Conservation (phyloP, 2,888 invertebrate species). For the Xylophagus ater region DNA sequence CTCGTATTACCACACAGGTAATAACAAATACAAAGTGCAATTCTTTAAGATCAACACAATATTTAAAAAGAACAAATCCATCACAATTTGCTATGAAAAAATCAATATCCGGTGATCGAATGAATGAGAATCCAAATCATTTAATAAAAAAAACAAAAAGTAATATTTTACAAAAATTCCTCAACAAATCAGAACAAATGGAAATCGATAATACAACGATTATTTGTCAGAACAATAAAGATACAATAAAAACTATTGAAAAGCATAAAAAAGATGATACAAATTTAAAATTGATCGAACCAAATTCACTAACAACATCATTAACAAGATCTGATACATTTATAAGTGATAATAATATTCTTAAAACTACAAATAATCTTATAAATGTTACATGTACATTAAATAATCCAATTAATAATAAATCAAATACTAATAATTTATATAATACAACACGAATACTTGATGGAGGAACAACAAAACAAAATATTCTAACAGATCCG, state of each 20-base stretch:
- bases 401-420: too few relatives aligned
- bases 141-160: constrained; percentile 30
- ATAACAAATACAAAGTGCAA: constrained; percentile 28
- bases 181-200: neutral
- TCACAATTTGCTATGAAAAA: constrained; percentile 24
- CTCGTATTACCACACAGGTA: too few relatives aligned
- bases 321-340: constrained; percentile 35
- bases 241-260: constrained; percentile 22
- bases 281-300: constrained; percentile 13
- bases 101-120: constrained; percentile 29
- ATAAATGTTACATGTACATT: too few relatives aligned
- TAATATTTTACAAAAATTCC: constrained; percentile 27
- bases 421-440: too few relatives aligned
- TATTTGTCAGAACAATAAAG: constrained; percentile 3
- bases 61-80: constrained; percentile 5
- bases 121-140: constrained; percentile 29
- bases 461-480: too few relatives aligned
- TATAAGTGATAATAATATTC: constrained; percentile 29
- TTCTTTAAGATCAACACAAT: constrained; percentile 1
- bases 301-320: constrained; percentile 5
- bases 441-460: too few relatives aligned
- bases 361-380: too few relatives aligned
- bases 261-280: constrained; percentile 18
- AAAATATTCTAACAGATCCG: too few relatives aligned
- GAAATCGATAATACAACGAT: neutral